Evolutionary conservation across 2,888 invertebrate species (phyloP).

Genomic region (Nymphalis polychloros): DNA sequence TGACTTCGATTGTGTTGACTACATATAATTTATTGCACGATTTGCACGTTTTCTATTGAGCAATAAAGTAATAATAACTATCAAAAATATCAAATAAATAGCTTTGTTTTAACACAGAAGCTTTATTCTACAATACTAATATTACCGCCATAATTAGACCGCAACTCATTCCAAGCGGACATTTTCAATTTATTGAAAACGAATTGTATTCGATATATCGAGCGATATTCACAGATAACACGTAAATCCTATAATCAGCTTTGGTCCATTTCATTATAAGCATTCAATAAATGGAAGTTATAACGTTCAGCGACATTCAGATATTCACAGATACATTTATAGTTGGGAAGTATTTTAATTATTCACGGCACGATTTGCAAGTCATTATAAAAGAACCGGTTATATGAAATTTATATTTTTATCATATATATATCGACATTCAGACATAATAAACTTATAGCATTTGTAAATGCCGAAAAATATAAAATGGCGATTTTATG

Average conservation of each 20-base stretch:
- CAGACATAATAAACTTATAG: too few species aligned
- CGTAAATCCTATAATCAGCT: conserved; percentile 2
- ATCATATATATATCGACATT: too few species aligned
- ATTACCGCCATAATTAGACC: conserved; percentile 14
- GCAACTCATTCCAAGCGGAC: conserved; percentile 10
- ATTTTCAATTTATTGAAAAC: conserved; percentile 20
- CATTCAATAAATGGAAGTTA: conserved; percentile 1
- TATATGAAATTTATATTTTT: too few species aligned
- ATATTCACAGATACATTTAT: background rate
- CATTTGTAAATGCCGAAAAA: too few species aligned
- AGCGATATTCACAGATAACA: background rate
- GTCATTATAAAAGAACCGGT: too few species aligned
- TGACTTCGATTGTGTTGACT: too few species aligned
- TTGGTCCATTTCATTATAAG: conserved; percentile 3
- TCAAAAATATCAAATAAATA: background rate
- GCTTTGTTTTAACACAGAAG: background rate
- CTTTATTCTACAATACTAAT: background rate
- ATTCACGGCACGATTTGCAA: too few species aligned
- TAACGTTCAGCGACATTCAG: background rate
- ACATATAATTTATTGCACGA: too few species aligned
- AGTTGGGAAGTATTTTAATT: background rate
- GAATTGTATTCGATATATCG: conserved; percentile 5
- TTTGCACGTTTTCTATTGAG: too few species aligned
- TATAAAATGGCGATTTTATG: too few species aligned
- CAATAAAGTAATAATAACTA: too few species aligned